A percentile compares a stretch with the other conserved stretches of the same genome.
Evolutionary conservation across 2,797 vertebrate species (phyloP).

Genomic region (Pseudotriccus pelzelni): DNA sequence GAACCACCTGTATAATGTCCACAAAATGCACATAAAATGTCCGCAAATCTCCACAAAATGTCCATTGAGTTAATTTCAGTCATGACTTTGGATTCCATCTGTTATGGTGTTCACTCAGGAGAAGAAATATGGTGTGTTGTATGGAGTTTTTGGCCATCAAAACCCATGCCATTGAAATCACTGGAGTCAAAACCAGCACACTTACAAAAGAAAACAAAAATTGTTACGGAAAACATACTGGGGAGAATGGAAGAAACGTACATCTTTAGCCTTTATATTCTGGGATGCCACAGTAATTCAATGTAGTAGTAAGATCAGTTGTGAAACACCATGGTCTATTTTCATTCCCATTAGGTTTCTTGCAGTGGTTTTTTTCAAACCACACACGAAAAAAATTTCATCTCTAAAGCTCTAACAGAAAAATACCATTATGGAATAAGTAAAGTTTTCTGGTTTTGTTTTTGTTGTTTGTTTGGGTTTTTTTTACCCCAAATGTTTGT

Average conservation of each 20-base stretch:
- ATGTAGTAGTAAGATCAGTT: conserved; percentile 62
- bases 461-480: not conserved
- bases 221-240: not conserved
- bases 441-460: not conserved
- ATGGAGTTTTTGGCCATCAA: not conserved
- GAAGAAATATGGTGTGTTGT: not conserved
- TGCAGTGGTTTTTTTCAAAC: conserved; percentile 85
- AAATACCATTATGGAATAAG: not conserved
- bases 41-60: not conserved
- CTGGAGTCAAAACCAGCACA: not conserved
- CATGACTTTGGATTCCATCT: not conserved
- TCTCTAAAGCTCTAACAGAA: conserved; percentile 67
- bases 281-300: conserved; percentile 78
- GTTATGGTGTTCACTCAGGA: not conserved
- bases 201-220: not conserved
- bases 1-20: not conserved
- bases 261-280: conserved; percentile 78
- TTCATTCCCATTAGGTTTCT: conserved; percentile 80
- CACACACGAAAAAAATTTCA: conserved; percentile 45
- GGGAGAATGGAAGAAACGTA: not conserved
- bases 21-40: not conserved
- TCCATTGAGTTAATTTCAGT: not conserved
- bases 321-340: conserved; percentile 86
- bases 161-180: not conserved
- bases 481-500: not conserved